Evolutionary conservation across 1,140 invertebrate species (phyloP).

Genomic region (Drosophila littoralis): DNA sequence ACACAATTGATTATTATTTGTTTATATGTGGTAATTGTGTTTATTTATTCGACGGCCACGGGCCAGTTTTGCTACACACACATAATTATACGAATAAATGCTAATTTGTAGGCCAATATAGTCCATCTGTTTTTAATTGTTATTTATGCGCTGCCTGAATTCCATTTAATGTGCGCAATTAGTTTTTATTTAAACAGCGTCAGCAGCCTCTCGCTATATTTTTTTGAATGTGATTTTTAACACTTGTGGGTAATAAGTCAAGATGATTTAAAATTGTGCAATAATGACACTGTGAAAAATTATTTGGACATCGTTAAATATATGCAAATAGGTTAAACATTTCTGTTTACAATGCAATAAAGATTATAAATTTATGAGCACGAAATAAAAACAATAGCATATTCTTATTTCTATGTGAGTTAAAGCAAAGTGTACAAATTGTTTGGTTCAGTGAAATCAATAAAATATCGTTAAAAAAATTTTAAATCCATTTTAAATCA

Average conservation of each 20-base stretch:
- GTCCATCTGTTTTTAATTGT: slow-evolving; percentile 33
- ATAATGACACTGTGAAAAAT: slow-evolving; percentile 18
- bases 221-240: slow-evolving; percentile 31
- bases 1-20: slow-evolving; percentile 1
- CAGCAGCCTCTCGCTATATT: neutral
- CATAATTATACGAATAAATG: neutral
- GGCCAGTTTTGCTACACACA: neutral
- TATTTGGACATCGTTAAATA: neutral
- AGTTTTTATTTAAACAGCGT: slow-evolving; percentile 19
- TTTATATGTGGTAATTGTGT: neutral
- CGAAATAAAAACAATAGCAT: too few relatives aligned
- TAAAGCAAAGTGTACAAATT: too few relatives aligned
- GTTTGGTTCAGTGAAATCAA: too few relatives aligned
- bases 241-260: slow-evolving; percentile 42
- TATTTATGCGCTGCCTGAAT: slow-evolving; percentile 16
- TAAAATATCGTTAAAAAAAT: too few relatives aligned
- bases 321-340: neutral
- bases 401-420: too few relatives aligned
- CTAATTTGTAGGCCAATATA: slow-evolving; percentile 4
- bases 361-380: too few relatives aligned
- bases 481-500: too few relatives aligned
- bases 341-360: too few relatives aligned
- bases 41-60: neutral
- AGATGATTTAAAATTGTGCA: slow-evolving; percentile 23
- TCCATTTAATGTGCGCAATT: slow-evolving; percentile 23